Percentiles rank a stretch among this genome's conserved stretches.
These are phyloP conservation scores for Marasmarcha lunaedactyla DNA, from an alignment of 2,888 invertebrate genomes.

Conservation along the genomic window DNA sequence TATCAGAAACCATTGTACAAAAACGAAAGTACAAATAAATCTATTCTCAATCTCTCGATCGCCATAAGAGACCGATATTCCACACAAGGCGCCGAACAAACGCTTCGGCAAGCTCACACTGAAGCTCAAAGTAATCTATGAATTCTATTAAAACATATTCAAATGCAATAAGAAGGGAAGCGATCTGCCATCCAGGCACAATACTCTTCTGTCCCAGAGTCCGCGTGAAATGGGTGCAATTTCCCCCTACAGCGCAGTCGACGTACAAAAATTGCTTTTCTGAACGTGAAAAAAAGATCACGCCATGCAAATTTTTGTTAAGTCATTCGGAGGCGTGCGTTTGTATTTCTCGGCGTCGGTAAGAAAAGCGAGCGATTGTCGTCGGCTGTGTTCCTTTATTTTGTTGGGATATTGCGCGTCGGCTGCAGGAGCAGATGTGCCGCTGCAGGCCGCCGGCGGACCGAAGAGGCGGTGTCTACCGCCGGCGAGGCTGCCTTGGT, in stretches of 20 bases:
- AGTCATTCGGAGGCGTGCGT: conserved; percentile 67
- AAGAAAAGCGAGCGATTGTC: conserved; percentile 59
- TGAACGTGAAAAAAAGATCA: conserved; percentile 57
- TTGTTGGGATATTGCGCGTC: conserved; percentile 69
- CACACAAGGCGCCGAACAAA: too few species aligned
- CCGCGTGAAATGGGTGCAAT: conserved; percentile 31
- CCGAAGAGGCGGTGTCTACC: conserved; percentile 49
- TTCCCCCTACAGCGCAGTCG: conserved; percentile 56
- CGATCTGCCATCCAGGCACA: background rate
- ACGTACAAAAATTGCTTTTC: conserved; percentile 69
- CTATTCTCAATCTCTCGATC: too few species aligned
- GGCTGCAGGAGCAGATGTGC: conserved; percentile 41
- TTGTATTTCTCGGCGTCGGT: conserved; percentile 64
- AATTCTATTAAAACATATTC: background rate
- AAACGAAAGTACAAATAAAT: too few species aligned
- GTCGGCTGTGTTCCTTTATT: conserved; percentile 59
- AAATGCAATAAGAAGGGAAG: background rate
- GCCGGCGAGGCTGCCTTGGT: conserved; percentile 17
- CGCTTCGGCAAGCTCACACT: too few species aligned
- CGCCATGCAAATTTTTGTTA: conserved; percentile 67
- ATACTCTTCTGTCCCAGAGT: background rate
- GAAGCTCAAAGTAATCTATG: too few species aligned
- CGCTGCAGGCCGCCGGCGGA: conserved; percentile 29
- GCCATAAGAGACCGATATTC: too few species aligned
- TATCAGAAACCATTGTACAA: too few species aligned